These are phyloP conservation scores for Plutella xylostella DNA, from an alignment of 2,888 invertebrate species.

Conservation along the genomic window DNA sequence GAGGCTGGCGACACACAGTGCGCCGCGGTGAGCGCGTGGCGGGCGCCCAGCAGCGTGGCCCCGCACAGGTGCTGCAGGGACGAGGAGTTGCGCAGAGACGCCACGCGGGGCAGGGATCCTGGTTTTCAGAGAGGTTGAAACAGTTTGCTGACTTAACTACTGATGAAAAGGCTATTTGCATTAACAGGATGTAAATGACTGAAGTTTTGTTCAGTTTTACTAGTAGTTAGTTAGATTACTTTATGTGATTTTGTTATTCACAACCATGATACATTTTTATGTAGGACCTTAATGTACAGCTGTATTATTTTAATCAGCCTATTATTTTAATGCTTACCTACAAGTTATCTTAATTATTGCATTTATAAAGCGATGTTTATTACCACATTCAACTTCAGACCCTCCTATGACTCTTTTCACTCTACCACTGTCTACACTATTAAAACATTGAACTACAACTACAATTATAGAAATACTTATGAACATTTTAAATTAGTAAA, in stretches of 20 bases:
- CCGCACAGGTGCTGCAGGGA: constrained; percentile 45
- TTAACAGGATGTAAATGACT: too few relatives aligned
- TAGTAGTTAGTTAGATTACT: too few relatives aligned
- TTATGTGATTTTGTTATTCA: too few relatives aligned
- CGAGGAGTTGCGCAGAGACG: constrained; percentile 39
- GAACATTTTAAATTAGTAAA: neutral
- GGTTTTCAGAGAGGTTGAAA: neutral
- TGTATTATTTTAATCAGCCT: too few relatives aligned
- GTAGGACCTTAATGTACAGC: too few relatives aligned
- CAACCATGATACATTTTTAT: too few relatives aligned
- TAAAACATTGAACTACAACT: constrained; percentile 3
- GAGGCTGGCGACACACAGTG: constrained; percentile 38
- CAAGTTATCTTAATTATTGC: too few relatives aligned
- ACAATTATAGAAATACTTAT: constrained; percentile 17
- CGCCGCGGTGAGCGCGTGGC: constrained; percentile 48
- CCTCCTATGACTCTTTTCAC: constrained; percentile 50
- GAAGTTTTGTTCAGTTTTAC: too few relatives aligned
- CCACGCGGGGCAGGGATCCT: constrained; percentile 42
- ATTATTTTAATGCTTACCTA: too few relatives aligned
- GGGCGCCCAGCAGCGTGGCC: constrained; percentile 34
- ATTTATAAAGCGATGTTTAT: constrained; percentile 11
- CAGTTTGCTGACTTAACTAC: too few relatives aligned
- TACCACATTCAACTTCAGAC: constrained; percentile 45
- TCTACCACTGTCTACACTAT: constrained; percentile 25
- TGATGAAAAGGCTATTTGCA: too few relatives aligned